These are phyloP conservation scores for Tenthredo distinguenda DNA, from an alignment of 2,888 invertebrate species.

Conservation along the genomic window DNA sequence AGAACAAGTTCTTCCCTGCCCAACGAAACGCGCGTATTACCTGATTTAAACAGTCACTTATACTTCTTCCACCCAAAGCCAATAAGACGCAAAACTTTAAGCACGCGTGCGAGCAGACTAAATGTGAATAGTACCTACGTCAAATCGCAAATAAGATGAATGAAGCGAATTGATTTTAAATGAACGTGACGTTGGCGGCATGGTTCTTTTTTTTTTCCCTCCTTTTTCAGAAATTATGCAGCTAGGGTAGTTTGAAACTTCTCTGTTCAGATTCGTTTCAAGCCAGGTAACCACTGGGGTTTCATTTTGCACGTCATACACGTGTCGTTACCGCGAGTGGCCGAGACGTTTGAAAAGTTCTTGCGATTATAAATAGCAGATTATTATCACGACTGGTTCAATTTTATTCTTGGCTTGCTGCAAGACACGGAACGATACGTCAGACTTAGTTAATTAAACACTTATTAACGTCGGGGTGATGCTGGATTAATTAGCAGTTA, in stretches of 20 bases:
- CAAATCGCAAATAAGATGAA: background rate
- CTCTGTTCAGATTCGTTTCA: background rate
- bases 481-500: slow-evolving; percentile 17
- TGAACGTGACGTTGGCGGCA: background rate
- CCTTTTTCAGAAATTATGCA: background rate
- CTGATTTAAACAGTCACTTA: background rate
- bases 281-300: background rate
- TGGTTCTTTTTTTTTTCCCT: background rate
- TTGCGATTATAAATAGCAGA: background rate
- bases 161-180: background rate
- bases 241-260: background rate
- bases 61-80: background rate
- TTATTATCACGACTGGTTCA: background rate
- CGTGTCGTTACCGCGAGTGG: slow-evolving; percentile 32
- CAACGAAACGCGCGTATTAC: background rate
- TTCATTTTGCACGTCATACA: background rate
- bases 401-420: background rate
- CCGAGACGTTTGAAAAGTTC: slow-evolving; percentile 8
- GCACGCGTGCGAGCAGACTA: background rate
- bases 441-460: slow-evolving; percentile 11
- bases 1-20: background rate
- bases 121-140: background rate
- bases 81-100: background rate
- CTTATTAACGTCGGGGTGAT: slow-evolving; percentile 11
- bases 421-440: background rate